Evolutionary conservation across 23 tunicate genomes (phyloP).

Genomic region (Phallusia fumigata): DNA sequence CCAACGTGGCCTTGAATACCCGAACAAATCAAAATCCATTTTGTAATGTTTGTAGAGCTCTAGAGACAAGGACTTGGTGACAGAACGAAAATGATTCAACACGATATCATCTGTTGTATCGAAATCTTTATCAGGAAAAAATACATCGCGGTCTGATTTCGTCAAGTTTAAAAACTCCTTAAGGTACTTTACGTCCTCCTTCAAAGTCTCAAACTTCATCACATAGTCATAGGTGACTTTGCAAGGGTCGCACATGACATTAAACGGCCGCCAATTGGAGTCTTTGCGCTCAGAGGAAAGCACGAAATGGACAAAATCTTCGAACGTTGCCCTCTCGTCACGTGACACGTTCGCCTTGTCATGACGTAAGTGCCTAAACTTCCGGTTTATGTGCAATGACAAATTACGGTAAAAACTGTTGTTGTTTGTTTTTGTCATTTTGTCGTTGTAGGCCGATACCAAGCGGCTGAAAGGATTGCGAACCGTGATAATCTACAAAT

Average conservation of each 20-base stretch:
- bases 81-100: background rate
- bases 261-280: background rate
- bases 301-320: slow-evolving; percentile 7
- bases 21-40: slow-evolving; percentile 9
- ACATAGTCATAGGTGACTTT: background rate
- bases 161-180: background rate
- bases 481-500: slow-evolving; percentile 6
- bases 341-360: background rate
- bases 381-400: background rate
- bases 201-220: slow-evolving; percentile 17
- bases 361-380: background rate
- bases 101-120: background rate
- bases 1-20: background rate
- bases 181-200: background rate
- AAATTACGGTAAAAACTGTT: background rate
- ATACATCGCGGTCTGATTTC: background rate
- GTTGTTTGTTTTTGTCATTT: background rate
- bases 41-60: slow-evolving; percentile 7
- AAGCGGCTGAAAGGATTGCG: slow-evolving; percentile 2
- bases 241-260: background rate
- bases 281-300: background rate
- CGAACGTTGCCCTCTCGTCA: slow-evolving; percentile 1
- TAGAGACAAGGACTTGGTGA: background rate
- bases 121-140: background rate
- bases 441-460: slow-evolving; percentile 9